Evolutionary conservation across 2,888 invertebrate genomes (phyloP).

Genomic region (Phragmatobia fuliginosa): DNA sequence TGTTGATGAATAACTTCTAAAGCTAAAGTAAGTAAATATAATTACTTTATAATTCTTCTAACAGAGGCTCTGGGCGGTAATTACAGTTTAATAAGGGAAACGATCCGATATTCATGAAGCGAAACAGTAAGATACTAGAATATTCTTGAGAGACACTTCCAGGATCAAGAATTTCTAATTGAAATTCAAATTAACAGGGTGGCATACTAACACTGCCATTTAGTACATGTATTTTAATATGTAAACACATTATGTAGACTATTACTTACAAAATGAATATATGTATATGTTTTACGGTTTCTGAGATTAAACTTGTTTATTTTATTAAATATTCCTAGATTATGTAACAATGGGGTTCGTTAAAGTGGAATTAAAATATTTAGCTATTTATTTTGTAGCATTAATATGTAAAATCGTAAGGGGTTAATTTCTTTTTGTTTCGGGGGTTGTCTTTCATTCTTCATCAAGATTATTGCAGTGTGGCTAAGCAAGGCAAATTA

Average conservation of each 20-base stretch:
- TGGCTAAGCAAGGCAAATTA: too few relatives aligned
- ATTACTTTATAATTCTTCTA: neutral
- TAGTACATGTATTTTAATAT: neutral
- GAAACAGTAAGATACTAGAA: slow-evolving; percentile 8
- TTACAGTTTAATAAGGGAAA: slow-evolving; percentile 27
- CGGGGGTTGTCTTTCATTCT: too few relatives aligned
- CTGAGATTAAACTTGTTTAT: too few relatives aligned
- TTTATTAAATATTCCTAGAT: too few relatives aligned
- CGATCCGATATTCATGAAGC: slow-evolving; percentile 13
- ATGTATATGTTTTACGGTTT: neutral
- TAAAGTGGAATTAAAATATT: too few relatives aligned
- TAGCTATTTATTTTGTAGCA: too few relatives aligned
- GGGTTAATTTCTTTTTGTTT: too few relatives aligned
- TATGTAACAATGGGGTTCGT: too few relatives aligned
- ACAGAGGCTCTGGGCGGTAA: slow-evolving; percentile 9
- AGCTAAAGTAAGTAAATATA: neutral
- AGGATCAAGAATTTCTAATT: slow-evolving; percentile 16
- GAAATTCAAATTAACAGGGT: slow-evolving; percentile 16
- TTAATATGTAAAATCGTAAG: too few relatives aligned
- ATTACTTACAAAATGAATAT: neutral
- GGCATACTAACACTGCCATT: slow-evolving; percentile 10
- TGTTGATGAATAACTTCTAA: too few relatives aligned
- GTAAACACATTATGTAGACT: slow-evolving; percentile 1
- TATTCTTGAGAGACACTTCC: slow-evolving; percentile 9
- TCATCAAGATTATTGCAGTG: too few relatives aligned